Evolutionary conservation across 2,797 vertebrate species (phyloP), one percentile per base, ranked within the genome.

Genomic region (Erpetoichthys calabaricus): DNA sequence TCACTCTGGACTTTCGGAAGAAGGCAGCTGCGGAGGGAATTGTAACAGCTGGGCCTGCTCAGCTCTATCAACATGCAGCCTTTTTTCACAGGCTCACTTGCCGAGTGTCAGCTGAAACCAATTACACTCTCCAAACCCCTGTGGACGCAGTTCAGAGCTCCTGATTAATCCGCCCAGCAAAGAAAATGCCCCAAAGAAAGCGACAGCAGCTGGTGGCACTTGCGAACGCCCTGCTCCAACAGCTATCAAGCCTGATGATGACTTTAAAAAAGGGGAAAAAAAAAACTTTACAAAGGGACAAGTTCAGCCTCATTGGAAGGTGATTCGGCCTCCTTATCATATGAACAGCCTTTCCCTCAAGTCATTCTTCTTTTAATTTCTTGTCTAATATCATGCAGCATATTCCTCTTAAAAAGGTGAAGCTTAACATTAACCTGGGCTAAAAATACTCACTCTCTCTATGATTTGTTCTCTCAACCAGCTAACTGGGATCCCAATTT

Each of bases 381-480:
- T 82, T 80, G 85, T 84, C 79, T 84, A 80, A 88, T 86, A 80
- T 81, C 77, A 80, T 77, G 82, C 82, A 76, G 83, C 83, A 76
- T 74, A 73, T 65, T 78, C 73, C 75, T 75, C 78, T 71, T 82
- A 83, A 85, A 77, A 86, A 74, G 79, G 78, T 82, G 82, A 87
- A 84, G 79, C 83, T 79, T 73, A 78, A 76, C 79, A 76, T 74
- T 85, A 82, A 81, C 75, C 75, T 59, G 70, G 74, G 82, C 82
- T 88, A 88, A 88, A 87, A 88, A 87, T 87, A 87, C 83, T 84
- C 84, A 82, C 77, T 79, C 78, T 84, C 85, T 86, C 82, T 79
- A 73, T 73, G 77, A 78, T 82, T 85, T 83, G 80, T 85, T 86
- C 84, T 88, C 82, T 81, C 79, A 80, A 87, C 82, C 86, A 82